Percentiles rank a stretch among this genome's conserved stretches.
Conservation (phyloP, 1,140 invertebrate genomes). For the Monochamus saltuarius region DNA sequence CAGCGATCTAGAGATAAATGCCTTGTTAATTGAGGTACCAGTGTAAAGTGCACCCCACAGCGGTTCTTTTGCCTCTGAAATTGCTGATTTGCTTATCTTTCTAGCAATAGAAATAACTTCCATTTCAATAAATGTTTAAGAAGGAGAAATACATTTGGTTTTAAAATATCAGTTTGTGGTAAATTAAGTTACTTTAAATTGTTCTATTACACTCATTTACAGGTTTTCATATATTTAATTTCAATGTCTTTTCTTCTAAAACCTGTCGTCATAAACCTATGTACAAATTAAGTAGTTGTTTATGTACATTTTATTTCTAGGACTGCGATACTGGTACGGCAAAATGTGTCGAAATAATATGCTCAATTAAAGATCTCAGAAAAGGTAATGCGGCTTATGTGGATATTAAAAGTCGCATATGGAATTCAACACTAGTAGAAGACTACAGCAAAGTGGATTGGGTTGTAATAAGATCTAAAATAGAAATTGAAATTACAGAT, state of each 20-base stretch:
- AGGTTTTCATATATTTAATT: neutral
- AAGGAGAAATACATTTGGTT: no score
- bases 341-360: slow-evolving; percentile 83
- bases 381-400: slow-evolving; percentile 75
- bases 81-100: no score
- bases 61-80: no score
- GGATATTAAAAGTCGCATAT: slow-evolving; percentile 76
- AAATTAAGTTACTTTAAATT: no score
- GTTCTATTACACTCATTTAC: neutral
- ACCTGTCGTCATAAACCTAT: neutral
- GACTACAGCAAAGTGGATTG: slow-evolving; percentile 83
- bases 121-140: no score
- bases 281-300: neutral
- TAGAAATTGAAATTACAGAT: slow-evolving; percentile 70
- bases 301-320: slow-evolving; percentile 56
- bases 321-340: slow-evolving; percentile 78
- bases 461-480: slow-evolving; percentile 78
- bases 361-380: slow-evolving; percentile 74
- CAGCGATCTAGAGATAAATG: no score
- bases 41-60: no score
- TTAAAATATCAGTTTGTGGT: no score
- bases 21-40: no score
- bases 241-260: slow-evolving; percentile 7
- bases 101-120: no score
- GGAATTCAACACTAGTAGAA: slow-evolving; percentile 88